phyloP scores from a whole-genome alignment of 2,888 invertebrate genomes.

The Athrips mouffetella region DNA sequence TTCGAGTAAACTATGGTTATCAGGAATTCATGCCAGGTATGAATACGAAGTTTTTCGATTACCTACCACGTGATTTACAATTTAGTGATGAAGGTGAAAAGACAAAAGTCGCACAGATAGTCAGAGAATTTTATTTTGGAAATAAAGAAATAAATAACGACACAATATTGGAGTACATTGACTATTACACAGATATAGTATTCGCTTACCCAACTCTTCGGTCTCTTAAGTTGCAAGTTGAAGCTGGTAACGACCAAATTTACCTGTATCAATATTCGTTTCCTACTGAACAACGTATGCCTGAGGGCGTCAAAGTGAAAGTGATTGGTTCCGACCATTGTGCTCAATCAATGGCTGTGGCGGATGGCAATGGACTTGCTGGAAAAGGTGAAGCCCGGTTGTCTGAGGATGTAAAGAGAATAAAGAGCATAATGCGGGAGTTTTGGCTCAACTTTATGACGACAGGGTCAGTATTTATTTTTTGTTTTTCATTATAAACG shows the following conservation, averaged over 20 bases:
- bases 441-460: too few relatives aligned
- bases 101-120: slow-evolving; percentile 31
- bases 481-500: too few relatives aligned
- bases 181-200: slow-evolving; percentile 53
- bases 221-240: slow-evolving; percentile 26
- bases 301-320: slow-evolving; percentile 25
- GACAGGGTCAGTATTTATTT: too few relatives aligned
- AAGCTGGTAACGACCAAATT: slow-evolving; percentile 29
- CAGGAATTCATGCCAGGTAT: slow-evolving; percentile 28
- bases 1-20: slow-evolving; percentile 13
- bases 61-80: slow-evolving; percentile 44
- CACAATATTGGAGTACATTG: slow-evolving; percentile 36
- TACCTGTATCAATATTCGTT: slow-evolving; percentile 31
- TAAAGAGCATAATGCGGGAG: too few relatives aligned
- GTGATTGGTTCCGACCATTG: slow-evolving; percentile 15
- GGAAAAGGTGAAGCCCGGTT: neutral
- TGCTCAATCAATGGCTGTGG: slow-evolving; percentile 14
- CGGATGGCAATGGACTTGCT: neutral
- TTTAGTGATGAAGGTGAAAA: slow-evolving; percentile 38
- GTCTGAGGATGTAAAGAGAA: too few relatives aligned
- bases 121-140: slow-evolving; percentile 48
- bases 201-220: slow-evolving; percentile 27
- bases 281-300: slow-evolving; percentile 18
- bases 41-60: slow-evolving; percentile 46
- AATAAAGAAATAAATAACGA: slow-evolving; percentile 31